These are phyloP conservation scores for Agrilus biguttatus DNA, from an alignment of 2,888 invertebrate species.

Conservation along the genomic window DNA sequence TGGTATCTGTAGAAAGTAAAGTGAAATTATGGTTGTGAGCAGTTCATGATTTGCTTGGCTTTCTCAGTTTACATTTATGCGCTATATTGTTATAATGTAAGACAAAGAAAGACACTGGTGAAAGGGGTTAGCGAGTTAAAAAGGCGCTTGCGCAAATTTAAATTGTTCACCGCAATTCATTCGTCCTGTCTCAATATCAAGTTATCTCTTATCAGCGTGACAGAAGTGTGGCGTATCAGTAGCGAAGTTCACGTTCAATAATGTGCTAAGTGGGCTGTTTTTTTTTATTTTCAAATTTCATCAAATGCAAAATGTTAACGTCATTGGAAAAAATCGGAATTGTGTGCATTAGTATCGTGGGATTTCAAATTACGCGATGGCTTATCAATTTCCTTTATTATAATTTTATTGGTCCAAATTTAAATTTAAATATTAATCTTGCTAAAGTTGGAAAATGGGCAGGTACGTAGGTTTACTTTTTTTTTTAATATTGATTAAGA, in stretches of 20 bases:
- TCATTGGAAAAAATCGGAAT: conserved; percentile 36
- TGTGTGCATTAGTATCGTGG: conserved; percentile 29
- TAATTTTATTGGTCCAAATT: conserved; percentile 36
- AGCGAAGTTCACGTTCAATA: too few species aligned
- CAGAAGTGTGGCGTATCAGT: too few species aligned
- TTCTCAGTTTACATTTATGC: too few species aligned
- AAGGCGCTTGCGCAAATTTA: too few species aligned
- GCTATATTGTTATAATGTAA: too few species aligned
- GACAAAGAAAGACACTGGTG: neutral
- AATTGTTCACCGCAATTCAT: too few species aligned
- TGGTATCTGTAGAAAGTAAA: too few species aligned
- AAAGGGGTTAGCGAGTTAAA: conserved; percentile 5
- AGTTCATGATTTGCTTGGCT: too few species aligned
- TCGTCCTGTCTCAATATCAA: too few species aligned
- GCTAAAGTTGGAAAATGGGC: conserved; percentile 66
- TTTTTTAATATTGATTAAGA: conserved; percentile 1
- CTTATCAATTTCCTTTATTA: conserved; percentile 29
- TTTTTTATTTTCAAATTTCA: neutral
- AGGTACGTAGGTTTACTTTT: conserved; percentile 39
- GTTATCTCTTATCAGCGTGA: too few species aligned
- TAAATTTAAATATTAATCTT: conserved; percentile 40
- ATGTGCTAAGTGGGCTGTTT: too few species aligned
- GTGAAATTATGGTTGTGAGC: too few species aligned
- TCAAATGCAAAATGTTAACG: conserved; percentile 15
- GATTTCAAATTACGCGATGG: conserved; percentile 36